Evolutionary conservation across 2,797 vertebrate genomes (phyloP).

Genomic region (Sebastes wilsoni): DNA sequence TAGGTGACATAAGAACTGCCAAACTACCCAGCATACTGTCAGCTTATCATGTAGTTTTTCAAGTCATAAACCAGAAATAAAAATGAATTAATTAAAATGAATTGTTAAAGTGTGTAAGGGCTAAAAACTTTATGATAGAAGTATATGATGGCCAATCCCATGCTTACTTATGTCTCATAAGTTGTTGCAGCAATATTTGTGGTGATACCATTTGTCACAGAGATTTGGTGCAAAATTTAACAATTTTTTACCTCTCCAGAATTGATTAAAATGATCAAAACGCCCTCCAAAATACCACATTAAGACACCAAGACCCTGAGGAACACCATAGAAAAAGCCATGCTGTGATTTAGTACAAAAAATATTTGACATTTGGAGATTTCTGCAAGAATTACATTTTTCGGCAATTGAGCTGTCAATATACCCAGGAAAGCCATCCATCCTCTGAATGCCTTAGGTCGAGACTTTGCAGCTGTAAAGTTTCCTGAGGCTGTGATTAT

Average conservation of each 20-base stretch:
- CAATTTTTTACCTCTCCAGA: rapidly evolving
- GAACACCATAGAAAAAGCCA: background rate
- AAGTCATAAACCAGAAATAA: background rate
- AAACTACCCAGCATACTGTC: background rate
- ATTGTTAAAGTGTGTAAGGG: no score
- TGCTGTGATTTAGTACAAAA: background rate
- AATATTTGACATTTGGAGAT: rapidly evolving
- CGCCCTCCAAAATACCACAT: rapidly evolving
- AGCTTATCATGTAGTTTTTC: background rate
- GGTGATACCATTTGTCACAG: background rate
- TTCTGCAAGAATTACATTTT: no score
- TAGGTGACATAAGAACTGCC: background rate
- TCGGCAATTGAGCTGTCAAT: background rate
- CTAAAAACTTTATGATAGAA: no score
- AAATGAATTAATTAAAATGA: rapidly evolving
- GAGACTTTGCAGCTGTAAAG: background rate
- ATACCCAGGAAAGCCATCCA: background rate
- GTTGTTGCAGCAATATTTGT: no score
- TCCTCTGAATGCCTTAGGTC: background rate
- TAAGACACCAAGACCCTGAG: background rate
- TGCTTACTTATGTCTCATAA: rapidly evolving
- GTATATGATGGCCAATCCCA: rapidly evolving
- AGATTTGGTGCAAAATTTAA: background rate
- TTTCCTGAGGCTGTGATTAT: no score
- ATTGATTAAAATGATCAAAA: background rate